A percentile compares a stretch with the other conserved stretches of the same genome.
Evolutionary conservation across 2,113 vertebrate species (phyloP).

Genomic region (Peucedramus taeniatus): DNA sequence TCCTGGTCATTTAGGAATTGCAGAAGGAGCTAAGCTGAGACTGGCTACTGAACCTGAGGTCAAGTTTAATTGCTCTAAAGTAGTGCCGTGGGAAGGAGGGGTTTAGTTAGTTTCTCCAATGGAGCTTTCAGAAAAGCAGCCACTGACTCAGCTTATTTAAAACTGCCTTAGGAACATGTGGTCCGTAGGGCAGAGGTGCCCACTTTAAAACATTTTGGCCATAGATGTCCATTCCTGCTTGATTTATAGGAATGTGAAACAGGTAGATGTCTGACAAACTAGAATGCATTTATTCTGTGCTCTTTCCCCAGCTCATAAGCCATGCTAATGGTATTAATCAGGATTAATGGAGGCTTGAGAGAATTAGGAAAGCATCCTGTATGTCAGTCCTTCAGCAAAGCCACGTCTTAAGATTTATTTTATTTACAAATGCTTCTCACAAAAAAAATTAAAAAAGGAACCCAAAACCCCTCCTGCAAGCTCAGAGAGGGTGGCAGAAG

Average conservation of each 20-base stretch:
- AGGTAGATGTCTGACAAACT: background rate
- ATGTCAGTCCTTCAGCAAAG: conserved; percentile 16
- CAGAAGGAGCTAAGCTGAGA: background rate
- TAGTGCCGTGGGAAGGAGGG: background rate
- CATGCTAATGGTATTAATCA: conserved; percentile 32
- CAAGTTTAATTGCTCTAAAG: background rate
- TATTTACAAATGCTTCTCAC: background rate
- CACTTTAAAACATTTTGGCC: background rate
- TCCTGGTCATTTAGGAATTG: background rate
- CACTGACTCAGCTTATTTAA: background rate
- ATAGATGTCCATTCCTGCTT: background rate
- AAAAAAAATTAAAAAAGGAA: background rate
- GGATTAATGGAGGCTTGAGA: conserved; percentile 31
- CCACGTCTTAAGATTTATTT: background rate
- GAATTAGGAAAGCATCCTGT: background rate
- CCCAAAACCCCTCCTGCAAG: background rate
- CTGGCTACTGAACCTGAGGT: background rate
- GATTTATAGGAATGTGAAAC: background rate
- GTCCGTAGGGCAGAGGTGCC: background rate
- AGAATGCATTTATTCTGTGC: background rate
- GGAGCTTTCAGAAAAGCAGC: background rate
- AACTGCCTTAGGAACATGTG: background rate
- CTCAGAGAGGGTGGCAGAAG: background rate
- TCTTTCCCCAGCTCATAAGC: background rate
- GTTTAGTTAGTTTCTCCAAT: background rate